Evolutionary conservation across 2,797 vertebrate genomes (phyloP).

Genomic region (Chaunax sp.): DNA sequence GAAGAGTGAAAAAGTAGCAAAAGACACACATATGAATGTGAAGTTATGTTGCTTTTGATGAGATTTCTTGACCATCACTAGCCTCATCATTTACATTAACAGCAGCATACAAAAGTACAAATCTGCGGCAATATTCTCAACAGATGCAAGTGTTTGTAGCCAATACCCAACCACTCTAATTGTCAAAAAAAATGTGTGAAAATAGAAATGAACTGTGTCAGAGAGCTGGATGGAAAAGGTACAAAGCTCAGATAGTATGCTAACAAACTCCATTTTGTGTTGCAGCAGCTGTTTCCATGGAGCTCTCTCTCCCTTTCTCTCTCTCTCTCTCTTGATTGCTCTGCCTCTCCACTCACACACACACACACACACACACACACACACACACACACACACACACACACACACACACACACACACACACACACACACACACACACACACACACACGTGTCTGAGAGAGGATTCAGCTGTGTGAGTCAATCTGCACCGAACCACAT

Average conservation of each 20-base stretch:
- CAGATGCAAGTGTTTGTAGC: slow-evolving; percentile 21
- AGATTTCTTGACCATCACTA: too few relatives aligned
- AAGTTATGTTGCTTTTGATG: too few relatives aligned
- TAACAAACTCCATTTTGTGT: slow-evolving; percentile 83
- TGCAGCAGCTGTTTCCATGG: slow-evolving; percentile 81
- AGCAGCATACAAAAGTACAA: slow-evolving; percentile 21
- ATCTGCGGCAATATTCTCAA: slow-evolving; percentile 32
- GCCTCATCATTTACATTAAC: slow-evolving; percentile 2
- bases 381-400: slow-evolving; percentile 36
- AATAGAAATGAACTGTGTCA: slow-evolving; percentile 59
- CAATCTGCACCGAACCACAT: slow-evolving; percentile 67
- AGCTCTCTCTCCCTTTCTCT: slow-evolving; percentile 66
- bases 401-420: slow-evolving; percentile 16
- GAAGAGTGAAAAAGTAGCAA: background rate
- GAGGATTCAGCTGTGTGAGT: slow-evolving; percentile 77
- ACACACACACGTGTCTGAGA: slow-evolving; percentile 66
- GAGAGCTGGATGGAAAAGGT: slow-evolving; percentile 70
- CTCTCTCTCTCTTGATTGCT: slow-evolving; percentile 32
- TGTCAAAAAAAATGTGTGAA: slow-evolving; percentile 49
- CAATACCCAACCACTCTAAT: slow-evolving; percentile 40
- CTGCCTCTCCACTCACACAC: slow-evolving; percentile 28
- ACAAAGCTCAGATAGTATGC: slow-evolving; percentile 69
- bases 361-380: slow-evolving; percentile 14
- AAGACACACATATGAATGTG: slow-evolving; percentile 7
- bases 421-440: slow-evolving; percentile 19